Evolutionary conservation across 2,888 invertebrate species (phyloP).

Genomic region (Stenchaetothrips biformis): DNA sequence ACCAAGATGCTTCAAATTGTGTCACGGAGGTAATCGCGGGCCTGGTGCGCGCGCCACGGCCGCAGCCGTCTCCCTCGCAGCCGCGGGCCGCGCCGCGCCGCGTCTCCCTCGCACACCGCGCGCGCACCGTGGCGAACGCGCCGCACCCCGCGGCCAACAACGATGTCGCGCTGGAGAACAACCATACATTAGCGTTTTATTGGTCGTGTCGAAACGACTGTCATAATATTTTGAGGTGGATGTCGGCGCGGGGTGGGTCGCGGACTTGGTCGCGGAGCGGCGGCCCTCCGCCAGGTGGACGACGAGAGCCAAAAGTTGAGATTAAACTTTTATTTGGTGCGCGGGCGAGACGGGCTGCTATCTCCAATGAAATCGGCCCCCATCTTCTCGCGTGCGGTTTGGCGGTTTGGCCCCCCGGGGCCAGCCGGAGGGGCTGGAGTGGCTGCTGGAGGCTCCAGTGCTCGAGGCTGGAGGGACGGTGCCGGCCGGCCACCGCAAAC

Average conservation of each 20-base stretch:
- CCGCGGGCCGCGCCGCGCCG: background rate
- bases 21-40: slow-evolving; percentile 14
- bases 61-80: no score
- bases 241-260: background rate
- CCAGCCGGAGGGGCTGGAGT: no score
- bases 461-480: no score
- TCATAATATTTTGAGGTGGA: slow-evolving; percentile 18
- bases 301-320: no score
- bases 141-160: background rate
- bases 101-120: background rate
- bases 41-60: no score
- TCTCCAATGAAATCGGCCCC: no score
- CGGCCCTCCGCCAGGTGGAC: background rate
- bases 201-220: slow-evolving; percentile 15
- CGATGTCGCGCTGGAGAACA: slow-evolving; percentile 22
- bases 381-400: no score
- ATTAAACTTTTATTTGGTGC: no score
- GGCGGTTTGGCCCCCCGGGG: no score
- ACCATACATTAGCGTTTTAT: slow-evolving; percentile 24
- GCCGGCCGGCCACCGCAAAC: background rate
- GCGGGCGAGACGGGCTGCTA: no score
- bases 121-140: slow-evolving; percentile 4
- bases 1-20: slow-evolving; percentile 21
- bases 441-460: no score
- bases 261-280: background rate